phyloP scores from a whole-genome alignment of 2,888 invertebrate genomes.

The Drosophila lacicola region DNA sequence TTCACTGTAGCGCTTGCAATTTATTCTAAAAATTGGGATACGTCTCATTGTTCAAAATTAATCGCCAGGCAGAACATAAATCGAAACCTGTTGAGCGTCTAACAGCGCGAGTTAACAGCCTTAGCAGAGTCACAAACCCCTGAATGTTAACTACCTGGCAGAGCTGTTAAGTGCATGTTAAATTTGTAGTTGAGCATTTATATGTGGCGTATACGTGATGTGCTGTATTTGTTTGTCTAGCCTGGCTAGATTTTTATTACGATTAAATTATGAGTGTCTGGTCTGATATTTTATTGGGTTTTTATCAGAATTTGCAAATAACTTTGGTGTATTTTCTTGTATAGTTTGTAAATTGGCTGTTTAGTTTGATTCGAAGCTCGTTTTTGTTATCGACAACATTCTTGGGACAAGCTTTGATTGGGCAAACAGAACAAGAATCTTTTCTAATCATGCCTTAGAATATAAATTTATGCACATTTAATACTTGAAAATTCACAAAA shows the following conservation, averaged over 20 bases:
- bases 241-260: no score
- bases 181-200: conserved; percentile 20
- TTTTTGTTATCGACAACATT: conserved; percentile 30
- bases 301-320: not conserved
- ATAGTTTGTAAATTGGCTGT: conserved; percentile 5
- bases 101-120: conserved; percentile 3
- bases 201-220: conserved; percentile 41
- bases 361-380: conserved; percentile 14
- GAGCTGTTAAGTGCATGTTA: conserved; percentile 33
- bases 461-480: conserved; percentile 66
- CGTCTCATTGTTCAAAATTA: conserved; percentile 17
- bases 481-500: conserved; percentile 54
- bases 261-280: no score
- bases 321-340: conserved; percentile 3
- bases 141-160: conserved; percentile 22
- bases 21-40: conserved; percentile 12
- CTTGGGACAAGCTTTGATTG: conserved; percentile 23
- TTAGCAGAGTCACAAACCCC: conserved; percentile 50
- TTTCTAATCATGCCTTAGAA: conserved; percentile 30
- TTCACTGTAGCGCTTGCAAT: conserved; percentile 5
- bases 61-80: not conserved
- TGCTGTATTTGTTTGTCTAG: not conserved
- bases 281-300: not conserved
- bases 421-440: conserved; percentile 26
- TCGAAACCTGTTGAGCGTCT: conserved; percentile 29